phyloP scores from a whole-genome alignment of 2,888 invertebrate species.

The Smittia sp. region DNA sequence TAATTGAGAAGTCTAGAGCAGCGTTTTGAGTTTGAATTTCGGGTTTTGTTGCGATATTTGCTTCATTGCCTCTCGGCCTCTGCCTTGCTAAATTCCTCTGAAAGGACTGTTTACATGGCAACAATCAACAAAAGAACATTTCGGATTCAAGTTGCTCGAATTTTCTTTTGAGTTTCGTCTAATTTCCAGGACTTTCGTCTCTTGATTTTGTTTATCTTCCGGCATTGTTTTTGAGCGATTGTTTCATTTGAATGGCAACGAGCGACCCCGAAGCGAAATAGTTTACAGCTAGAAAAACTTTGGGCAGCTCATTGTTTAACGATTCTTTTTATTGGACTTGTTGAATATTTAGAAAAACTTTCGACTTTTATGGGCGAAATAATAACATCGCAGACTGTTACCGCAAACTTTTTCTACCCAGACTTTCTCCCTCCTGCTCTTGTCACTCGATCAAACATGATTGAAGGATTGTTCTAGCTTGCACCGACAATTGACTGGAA shows the following conservation, averaged over 20 bases:
- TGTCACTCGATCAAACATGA: too few relatives aligned
- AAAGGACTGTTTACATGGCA: conserved; percentile 18
- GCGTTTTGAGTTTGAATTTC: not conserved
- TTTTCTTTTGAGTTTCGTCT: not conserved
- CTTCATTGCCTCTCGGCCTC: not conserved
- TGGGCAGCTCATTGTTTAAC: conserved; percentile 23
- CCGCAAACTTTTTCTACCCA: not conserved
- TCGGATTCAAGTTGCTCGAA: not conserved
- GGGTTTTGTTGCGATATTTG: not conserved
- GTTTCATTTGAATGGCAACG: not conserved
- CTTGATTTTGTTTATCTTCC: conserved; percentile 12
- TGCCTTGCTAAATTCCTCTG: not conserved
- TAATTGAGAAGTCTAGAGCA: not conserved
- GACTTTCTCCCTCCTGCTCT: too few relatives aligned
- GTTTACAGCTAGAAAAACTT: not conserved
- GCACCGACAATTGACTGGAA: not conserved
- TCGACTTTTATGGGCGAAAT: conserved; percentile 29
- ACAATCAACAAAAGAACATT: not conserved
- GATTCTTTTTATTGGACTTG: conserved; percentile 20
- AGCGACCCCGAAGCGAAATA: not conserved
- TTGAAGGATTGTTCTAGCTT: too few relatives aligned
- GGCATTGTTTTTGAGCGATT: not conserved
- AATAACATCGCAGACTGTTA: conserved; percentile 16
- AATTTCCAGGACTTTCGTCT: not conserved
- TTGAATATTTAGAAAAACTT: conserved; percentile 15